A percentile compares a stretch with the other conserved stretches of the same genome.
Conservation (phyloP, 1,140 invertebrate species). For the Drosophila navojoa region DNA sequence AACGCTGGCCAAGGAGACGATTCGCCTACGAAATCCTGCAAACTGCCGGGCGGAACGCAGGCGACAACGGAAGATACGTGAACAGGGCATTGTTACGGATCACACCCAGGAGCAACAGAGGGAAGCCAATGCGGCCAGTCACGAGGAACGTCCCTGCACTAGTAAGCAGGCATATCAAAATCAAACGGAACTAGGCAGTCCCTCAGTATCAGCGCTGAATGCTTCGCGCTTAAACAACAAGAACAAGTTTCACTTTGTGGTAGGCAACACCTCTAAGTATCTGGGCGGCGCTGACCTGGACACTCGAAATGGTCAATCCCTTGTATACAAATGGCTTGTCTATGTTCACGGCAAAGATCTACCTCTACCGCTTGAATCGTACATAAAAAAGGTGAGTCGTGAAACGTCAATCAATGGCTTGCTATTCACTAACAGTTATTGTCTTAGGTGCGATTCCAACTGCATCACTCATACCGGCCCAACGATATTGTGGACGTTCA, state of each 20-base stretch:
- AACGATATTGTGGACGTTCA: conserved; percentile 93
- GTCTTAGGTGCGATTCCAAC: conserved; percentile 88
- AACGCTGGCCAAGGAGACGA: conserved; percentile 84
- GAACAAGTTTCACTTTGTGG: conserved; percentile 84
- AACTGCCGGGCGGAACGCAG: conserved; percentile 53
- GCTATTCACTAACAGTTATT: neutral
- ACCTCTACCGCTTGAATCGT: conserved; percentile 86
- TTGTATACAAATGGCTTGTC: conserved; percentile 96
- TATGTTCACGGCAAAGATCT: conserved; percentile 88
- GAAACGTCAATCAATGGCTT: neutral
- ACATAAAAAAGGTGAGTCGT: conserved; percentile 87
- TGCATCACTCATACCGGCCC: conserved; percentile 95
- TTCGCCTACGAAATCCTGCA: conserved; percentile 60
- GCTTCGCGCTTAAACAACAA: conserved; percentile 73
- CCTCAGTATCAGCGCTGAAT: conserved; percentile 46
- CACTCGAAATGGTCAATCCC: conserved; percentile 84
- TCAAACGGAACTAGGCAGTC: conserved; percentile 53
- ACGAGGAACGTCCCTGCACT: conserved; percentile 59
- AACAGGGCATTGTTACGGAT: conserved; percentile 75
- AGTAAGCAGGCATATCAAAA: conserved; percentile 55
- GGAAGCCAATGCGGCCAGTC: conserved; percentile 3
- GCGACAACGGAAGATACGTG: conserved; percentile 57
- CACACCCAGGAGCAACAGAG: conserved; percentile 50
- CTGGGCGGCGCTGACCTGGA: conserved; percentile 85
- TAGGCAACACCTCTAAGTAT: conserved; percentile 95